phyloP scores from a whole-genome alignment of 2,797 vertebrate genomes.

The Telmatherina bonti region DNA sequence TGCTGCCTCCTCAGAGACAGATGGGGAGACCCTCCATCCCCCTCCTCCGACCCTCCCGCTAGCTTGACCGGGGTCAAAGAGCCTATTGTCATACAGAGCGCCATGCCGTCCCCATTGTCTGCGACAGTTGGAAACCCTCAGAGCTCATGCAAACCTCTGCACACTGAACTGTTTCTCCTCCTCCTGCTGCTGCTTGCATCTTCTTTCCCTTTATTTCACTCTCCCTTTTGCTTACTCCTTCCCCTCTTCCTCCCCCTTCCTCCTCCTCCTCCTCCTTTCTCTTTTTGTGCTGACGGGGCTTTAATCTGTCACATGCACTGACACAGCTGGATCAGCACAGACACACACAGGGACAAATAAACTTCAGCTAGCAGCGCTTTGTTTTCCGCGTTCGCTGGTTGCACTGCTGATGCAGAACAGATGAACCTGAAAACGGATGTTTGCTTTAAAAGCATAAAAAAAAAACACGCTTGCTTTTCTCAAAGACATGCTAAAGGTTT shows the following conservation, averaged over 20 bases:
- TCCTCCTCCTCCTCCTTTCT: slow-evolving; percentile 4
- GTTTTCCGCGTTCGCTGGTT: not conserved
- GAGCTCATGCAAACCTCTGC: slow-evolving; percentile 75
- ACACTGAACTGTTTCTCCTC: slow-evolving; percentile 64
- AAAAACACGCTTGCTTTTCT: too few species aligned
- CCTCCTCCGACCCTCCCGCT: slow-evolving; percentile 17
- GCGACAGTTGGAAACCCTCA: slow-evolving; percentile 72
- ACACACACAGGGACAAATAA: slow-evolving; percentile 12
- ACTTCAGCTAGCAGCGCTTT: not conserved
- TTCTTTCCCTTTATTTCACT: slow-evolving; percentile 62
- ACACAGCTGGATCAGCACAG: slow-evolving; percentile 55
- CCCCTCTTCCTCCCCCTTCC: not conserved
- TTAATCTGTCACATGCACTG: slow-evolving; percentile 46
- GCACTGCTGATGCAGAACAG: too few species aligned
- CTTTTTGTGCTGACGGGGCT: slow-evolving; percentile 57
- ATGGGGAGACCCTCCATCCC: slow-evolving; percentile 72
- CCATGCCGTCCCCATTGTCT: slow-evolving; percentile 77
- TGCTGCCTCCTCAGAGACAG: slow-evolving; percentile 66
- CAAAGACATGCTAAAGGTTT: not conserved
- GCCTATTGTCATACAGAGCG: slow-evolving; percentile 82
- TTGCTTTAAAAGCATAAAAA: too few species aligned
- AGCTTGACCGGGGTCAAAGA: slow-evolving; percentile 77
- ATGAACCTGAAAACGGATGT: too few species aligned
- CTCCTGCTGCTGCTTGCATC: slow-evolving; percentile 24
- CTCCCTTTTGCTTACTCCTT: slow-evolving; percentile 39